Evolutionary conservation across 2,797 vertebrate species (phyloP).

Genomic region (Simalia tracyae): DNA sequence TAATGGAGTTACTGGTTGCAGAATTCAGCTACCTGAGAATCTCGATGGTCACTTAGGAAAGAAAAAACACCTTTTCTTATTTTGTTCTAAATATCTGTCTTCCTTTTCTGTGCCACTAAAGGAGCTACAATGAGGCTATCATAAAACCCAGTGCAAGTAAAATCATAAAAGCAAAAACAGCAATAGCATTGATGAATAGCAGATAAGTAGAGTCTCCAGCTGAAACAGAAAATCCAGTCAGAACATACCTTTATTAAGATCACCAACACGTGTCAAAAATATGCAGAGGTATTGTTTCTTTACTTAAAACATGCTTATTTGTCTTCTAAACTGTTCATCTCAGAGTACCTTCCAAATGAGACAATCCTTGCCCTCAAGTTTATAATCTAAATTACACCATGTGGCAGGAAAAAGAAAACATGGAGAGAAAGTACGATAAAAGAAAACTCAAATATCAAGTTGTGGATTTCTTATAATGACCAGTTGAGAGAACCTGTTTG

Average conservation of each 20-base stretch:
- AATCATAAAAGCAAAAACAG: not conserved
- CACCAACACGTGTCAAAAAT: not conserved
- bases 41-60: not conserved
- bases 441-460: not conserved
- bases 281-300: not conserved
- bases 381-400: not conserved
- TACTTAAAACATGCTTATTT: not conserved
- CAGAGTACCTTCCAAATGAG: not conserved
- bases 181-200: not conserved
- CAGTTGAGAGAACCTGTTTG: not conserved
- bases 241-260: not conserved
- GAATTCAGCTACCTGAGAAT: not conserved
- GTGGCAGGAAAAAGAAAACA: not conserved
- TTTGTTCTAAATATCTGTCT: not conserved
- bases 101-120: not conserved
- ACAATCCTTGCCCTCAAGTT: not conserved
- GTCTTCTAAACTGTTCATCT: not conserved
- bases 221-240: not conserved
- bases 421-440: not conserved
- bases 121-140: not conserved
- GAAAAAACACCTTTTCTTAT: not conserved
- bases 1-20: not conserved
- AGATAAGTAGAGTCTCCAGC: not conserved
- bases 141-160: not conserved
- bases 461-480: not conserved